Evolutionary conservation across 2,888 invertebrate genomes (phyloP), one percentile per base, ranked within the genome.

Genomic region (Cephus nigrinus): DNA sequence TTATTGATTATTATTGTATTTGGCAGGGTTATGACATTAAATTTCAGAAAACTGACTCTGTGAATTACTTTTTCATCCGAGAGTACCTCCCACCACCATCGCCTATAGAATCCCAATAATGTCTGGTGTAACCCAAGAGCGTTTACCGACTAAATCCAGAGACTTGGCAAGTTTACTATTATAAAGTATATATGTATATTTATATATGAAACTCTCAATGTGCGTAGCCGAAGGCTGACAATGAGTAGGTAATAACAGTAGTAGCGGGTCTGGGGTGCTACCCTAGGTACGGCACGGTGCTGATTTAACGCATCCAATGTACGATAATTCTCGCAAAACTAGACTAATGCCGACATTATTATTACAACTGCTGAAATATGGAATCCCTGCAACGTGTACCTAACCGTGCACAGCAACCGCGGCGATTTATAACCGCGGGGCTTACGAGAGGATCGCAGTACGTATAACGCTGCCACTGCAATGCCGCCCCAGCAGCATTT

Each of bases 1-100:
- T 86, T 86, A 87, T 86, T 84, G 71, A 88, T 86, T 87, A 88
- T 87, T 86, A 88, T 86, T 91, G 90, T 91, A 91, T 90, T 91
- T 91, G 91, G 91, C 91, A 91, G 90, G 91, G 91, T 91, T 91
- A 90, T 90, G 88, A 91, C 86, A 91, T 90, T 90, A 90, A 91
- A 90, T 89, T 85, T 84, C 84, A 83, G 85, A 84, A 85, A 80
- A 84, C 69, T 80, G 80, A 81, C 78, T 55, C 9, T 55, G 55
- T 23, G 55, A 55, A 55, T 55, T 55, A 2, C 55, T 55, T 55
- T 55, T 55, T 23, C 23, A 23, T 55, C 23, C 55, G 2, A 55
- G 23, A 23, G 9, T 55, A 55, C 23, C 55, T 55, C 23, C 9
- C 55, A 23, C 23, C 55, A 23, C 55, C 23, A 55, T 9, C 55